phyloP scores from a whole-genome alignment of 2,113 vertebrate genomes.

The Illadopsis cleaveri region DNA sequence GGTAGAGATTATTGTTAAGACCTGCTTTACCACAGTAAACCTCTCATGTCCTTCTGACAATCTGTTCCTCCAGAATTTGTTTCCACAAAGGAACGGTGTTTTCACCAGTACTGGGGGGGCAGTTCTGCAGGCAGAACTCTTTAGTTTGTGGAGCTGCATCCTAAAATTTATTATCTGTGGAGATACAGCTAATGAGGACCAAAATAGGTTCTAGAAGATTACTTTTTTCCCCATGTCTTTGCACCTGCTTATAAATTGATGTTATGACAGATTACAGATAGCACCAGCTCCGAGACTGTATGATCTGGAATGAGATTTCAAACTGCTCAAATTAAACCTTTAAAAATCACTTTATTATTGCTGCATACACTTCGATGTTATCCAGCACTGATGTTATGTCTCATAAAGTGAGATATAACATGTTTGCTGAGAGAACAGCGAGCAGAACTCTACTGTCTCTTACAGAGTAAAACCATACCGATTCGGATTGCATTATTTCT shows the following conservation, averaged over 20 bases:
- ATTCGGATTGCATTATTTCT: neutral
- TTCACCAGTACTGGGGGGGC: neutral
- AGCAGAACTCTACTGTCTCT: neutral
- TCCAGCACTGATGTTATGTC: fast-evolving
- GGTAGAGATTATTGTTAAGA: neutral
- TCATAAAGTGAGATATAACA: neutral
- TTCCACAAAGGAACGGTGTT: neutral
- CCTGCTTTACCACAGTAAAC: neutral
- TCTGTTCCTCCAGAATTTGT: neutral
- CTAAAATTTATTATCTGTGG: neutral
- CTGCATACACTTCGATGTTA: neutral
- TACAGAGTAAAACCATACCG: neutral
- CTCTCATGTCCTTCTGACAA: neutral
- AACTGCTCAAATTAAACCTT: neutral
- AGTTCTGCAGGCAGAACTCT: neutral
- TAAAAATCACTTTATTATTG: neutral
- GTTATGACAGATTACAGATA: neutral
- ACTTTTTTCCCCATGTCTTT: neutral
- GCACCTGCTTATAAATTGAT: neutral
- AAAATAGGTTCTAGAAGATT: neutral
- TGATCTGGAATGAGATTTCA: neutral
- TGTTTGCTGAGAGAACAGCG: neutral
- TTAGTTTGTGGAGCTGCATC: neutral
- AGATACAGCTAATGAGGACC: neutral
- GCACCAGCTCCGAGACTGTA: neutral